Percentiles rank a stretch among this genome's conserved stretches.
Conservation (phyloP, 2,113 vertebrate genomes). For the Spea multiplicata region DNA sequence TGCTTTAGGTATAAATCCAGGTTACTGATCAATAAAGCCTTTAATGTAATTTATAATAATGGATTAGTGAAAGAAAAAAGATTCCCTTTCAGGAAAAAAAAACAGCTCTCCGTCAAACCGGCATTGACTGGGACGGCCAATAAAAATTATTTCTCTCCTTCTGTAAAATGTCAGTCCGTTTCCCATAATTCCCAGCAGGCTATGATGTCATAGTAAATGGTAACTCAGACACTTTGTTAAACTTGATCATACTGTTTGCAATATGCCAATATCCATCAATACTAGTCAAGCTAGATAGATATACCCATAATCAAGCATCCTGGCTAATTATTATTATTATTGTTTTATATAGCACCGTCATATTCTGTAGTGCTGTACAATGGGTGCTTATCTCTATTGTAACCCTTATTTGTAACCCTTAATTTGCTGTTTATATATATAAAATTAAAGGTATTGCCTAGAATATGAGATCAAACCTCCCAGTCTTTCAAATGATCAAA, state of each 20-base stretch:
- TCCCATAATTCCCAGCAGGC: constrained; percentile 56
- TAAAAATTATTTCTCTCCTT: constrained; percentile 65
- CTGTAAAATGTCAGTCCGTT: constrained; percentile 63
- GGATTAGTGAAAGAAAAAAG: constrained; percentile 68
- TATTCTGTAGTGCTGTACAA: no score
- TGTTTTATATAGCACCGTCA: no score
- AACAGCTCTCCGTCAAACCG: constrained; percentile 62
- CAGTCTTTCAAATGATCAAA: no score
- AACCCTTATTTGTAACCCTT: no score
- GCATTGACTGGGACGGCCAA: constrained; percentile 65
- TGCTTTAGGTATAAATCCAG: no score
- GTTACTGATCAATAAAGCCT: constrained; percentile 69
- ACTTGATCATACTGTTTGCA: constrained; percentile 63
- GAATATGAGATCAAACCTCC: no score
- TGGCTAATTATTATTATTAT: no score
- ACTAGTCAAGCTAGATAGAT: neutral
- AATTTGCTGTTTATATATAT: no score
- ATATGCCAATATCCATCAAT: neutral
- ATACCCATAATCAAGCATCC: no score
- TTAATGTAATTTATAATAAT: constrained; percentile 76
- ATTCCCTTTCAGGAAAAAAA: constrained; percentile 69
- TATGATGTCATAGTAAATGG: constrained; percentile 69
- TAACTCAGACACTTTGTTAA: constrained; percentile 64
- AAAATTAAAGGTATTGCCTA: no score
- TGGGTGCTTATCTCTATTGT: no score